phyloP scores from a whole-genome alignment of 2,797 vertebrate genomes.

The Enteromius argenteus region DNA sequence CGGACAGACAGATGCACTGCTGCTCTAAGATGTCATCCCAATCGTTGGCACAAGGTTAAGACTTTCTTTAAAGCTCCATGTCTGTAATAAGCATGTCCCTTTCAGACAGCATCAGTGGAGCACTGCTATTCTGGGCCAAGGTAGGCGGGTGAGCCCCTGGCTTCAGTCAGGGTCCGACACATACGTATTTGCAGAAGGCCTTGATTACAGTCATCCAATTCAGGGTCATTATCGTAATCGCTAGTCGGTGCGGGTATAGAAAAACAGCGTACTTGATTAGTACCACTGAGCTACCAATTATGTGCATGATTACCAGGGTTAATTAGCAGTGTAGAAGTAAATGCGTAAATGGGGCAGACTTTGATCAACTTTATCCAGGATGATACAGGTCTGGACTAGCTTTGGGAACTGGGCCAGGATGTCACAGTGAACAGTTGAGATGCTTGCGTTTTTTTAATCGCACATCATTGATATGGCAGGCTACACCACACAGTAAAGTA shows the following conservation, averaged over 20 bases:
- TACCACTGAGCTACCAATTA: slow-evolving; percentile 56
- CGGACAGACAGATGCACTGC: neutral
- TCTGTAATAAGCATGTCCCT: slow-evolving; percentile 77
- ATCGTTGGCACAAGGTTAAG: slow-evolving; percentile 66
- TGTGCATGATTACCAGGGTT: slow-evolving; percentile 61
- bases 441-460: neutral
- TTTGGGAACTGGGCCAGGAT: slow-evolving; percentile 7
- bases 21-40: slow-evolving; percentile 46
- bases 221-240: slow-evolving; percentile 69
- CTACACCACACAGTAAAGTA: neutral
- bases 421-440: neutral
- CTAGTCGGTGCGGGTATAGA: slow-evolving; percentile 62
- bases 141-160: slow-evolving; percentile 66
- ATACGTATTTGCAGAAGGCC: slow-evolving; percentile 63
- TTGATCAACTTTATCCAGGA: slow-evolving; percentile 44
- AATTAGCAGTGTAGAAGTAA: slow-evolving; percentile 46
- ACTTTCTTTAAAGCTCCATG: slow-evolving; percentile 57
- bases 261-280: slow-evolving; percentile 43
- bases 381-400: slow-evolving; percentile 29
- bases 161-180: slow-evolving; percentile 64
- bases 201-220: slow-evolving; percentile 79
- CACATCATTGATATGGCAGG: neutral
- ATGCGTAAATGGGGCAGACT: slow-evolving; percentile 43
- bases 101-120: slow-evolving; percentile 68
- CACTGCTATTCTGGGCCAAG: slow-evolving; percentile 73